Evolutionary conservation across 2,113 vertebrate species (phyloP), one percentile per base, ranked within the genome.

Genomic region (Brachyhypopomus gauderio): DNA sequence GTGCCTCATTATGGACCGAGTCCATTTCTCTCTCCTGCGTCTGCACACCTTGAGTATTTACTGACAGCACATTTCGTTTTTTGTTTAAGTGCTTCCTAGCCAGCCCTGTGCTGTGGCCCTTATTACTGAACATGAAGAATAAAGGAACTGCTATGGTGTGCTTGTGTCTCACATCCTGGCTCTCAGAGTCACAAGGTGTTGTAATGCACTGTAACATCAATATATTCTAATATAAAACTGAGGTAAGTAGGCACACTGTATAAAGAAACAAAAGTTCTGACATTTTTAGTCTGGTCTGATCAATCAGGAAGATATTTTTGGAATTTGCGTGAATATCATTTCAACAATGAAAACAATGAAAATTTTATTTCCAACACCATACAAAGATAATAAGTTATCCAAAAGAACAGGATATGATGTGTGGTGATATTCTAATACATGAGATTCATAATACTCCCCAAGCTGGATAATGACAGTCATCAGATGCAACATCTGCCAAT

Each of bases 401-500:
- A 7, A 22, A n/a, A 41, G 36, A 70, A 41, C 34, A 70, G 66
- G 20, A 70, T n/a, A n/a, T 5, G 5, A 27, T 7, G n/a, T n/a
- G 67, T 38, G 25, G 17, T 20, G 23, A 30, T 9, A n/a, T 45
- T 71, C 36, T 59, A 27, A 16, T 69, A 70, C 7, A 63, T 23
- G 30, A 30, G 30, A 30, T 30, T 30, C 8, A 16, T 52, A n/a
- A 84, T 56, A 25, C 63, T 66, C 9, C 20, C 73, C 36, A 81
- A 75, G 22, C 62, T 75, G 30, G 22, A 77, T 77, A 73, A 81
- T 67, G 52, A 80, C 62, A 77, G 9, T 67, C 45, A 59, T 76
- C 71, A 75, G 64, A 82, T 73, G 74, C 70, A 41, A 34, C 55
- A 69, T 48, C 64, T 83, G 58, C 59, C 80, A 84, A 45, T 75